phyloP scores from a whole-genome alignment of 2,113 vertebrate genomes.

The Cephalopholis sonnerati region DNA sequence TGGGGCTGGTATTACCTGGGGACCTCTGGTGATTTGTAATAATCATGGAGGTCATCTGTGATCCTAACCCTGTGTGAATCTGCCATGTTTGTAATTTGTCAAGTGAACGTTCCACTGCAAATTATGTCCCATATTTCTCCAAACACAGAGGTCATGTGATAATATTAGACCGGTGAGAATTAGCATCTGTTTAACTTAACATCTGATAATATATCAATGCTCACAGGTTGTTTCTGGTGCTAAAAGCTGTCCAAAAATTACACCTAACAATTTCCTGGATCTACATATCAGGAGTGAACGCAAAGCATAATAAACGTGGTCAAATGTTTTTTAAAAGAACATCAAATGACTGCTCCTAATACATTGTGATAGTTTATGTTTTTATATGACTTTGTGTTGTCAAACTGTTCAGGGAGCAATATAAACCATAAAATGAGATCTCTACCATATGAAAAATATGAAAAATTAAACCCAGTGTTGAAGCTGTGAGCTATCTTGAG shows the following conservation, averaged over 20 bases:
- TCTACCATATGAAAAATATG: constrained; percentile 5
- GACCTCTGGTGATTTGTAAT: too few relatives aligned
- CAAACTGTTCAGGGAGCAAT: background rate
- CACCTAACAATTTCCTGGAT: background rate
- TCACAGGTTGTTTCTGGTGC: too few relatives aligned
- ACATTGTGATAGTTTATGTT: background rate
- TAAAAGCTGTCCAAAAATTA: background rate
- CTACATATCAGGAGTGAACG: background rate
- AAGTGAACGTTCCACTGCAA: too few relatives aligned
- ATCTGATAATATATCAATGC: background rate
- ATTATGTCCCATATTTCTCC: too few relatives aligned
- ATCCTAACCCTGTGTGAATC: too few relatives aligned
- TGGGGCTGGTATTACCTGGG: too few relatives aligned
- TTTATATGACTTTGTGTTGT: background rate
- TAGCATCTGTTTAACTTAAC: too few relatives aligned
- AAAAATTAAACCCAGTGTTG: background rate
- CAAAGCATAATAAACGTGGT: background rate
- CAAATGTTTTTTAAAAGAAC: background rate
- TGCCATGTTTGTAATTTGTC: too few relatives aligned
- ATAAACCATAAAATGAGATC: background rate
- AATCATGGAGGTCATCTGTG: too few relatives aligned
- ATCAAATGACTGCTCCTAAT: background rate
- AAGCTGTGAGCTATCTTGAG: background rate
- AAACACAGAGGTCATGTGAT: too few relatives aligned
- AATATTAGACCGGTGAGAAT: too few relatives aligned